phyloP scores from a whole-genome alignment of 2,797 vertebrate species.

The Masticophis lateralis region DNA sequence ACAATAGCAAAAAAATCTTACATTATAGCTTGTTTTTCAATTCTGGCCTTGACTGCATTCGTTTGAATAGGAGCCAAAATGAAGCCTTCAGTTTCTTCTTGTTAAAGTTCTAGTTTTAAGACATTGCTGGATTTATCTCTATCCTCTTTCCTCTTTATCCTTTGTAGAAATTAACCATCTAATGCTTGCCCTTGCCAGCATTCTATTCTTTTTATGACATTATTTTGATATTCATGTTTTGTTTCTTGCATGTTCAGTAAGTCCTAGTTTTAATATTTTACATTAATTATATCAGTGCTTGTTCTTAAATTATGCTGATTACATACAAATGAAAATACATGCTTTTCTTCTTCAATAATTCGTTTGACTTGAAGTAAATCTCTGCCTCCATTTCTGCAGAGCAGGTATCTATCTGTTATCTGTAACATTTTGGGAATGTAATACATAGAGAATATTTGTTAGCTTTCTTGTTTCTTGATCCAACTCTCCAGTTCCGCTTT shows the following conservation, averaged over 20 bases:
- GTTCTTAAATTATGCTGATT: background rate
- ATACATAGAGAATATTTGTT: background rate
- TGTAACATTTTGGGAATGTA: background rate
- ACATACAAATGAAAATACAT: background rate
- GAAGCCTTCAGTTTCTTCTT: background rate
- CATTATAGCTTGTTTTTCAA: background rate
- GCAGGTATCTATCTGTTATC: background rate
- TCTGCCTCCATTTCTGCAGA: background rate
- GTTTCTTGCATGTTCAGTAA: background rate
- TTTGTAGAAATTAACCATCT: background rate
- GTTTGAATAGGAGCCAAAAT: background rate
- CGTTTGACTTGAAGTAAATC: background rate
- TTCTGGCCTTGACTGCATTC: background rate
- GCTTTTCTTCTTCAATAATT: background rate
- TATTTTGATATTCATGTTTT: background rate
- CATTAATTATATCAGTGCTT: background rate
- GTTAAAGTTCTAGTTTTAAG: background rate
- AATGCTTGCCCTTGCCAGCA: background rate
- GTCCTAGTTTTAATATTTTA: background rate
- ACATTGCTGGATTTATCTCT: background rate
- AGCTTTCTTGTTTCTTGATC: background rate
- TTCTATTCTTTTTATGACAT: background rate
- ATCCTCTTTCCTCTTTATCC: background rate
- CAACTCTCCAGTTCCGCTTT: background rate
- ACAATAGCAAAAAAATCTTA: background rate